phyloP scores from a whole-genome alignment of 2,888 invertebrate species.

The Elmis aenea region DNA sequence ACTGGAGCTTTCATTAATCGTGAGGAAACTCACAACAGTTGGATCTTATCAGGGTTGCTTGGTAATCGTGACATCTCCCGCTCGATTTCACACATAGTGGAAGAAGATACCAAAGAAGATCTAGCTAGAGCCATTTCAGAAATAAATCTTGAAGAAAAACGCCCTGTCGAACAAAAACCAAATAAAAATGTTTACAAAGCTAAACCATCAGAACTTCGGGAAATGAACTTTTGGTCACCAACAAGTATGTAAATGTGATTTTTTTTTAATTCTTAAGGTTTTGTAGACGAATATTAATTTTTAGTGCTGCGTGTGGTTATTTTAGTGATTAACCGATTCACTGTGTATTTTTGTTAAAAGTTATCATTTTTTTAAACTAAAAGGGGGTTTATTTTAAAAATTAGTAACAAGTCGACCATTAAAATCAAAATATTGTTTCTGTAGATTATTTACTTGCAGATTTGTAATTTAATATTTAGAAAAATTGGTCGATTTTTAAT shows the following conservation, averaged over 20 bases:
- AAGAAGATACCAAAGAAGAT: constrained; percentile 48
- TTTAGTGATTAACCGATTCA: too few species aligned
- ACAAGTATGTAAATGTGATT: constrained; percentile 69
- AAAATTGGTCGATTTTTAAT: too few species aligned
- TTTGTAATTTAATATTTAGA: too few species aligned
- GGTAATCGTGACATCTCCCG: constrained; percentile 58
- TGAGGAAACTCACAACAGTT: constrained; percentile 49
- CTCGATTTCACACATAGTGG: constrained; percentile 54
- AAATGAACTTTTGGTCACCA: constrained; percentile 84
- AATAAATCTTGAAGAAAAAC: constrained; percentile 40
- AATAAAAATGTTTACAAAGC: constrained; percentile 46
- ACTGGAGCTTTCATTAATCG: constrained; percentile 48
- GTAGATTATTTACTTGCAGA: too few species aligned
- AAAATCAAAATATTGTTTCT: too few species aligned
- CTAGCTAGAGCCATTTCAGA: constrained; percentile 24
- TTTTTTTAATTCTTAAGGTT: too few species aligned
- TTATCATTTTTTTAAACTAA: too few species aligned
- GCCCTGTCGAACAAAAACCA: constrained; percentile 32
- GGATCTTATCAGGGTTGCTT: constrained; percentile 62
- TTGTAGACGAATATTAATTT: too few species aligned
- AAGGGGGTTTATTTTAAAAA: too few species aligned
- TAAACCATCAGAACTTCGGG: constrained; percentile 67
- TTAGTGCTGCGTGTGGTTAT: too few species aligned
- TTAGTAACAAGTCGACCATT: too few species aligned
- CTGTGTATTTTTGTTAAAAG: too few species aligned